Conservation (phyloP, 1,140 invertebrate genomes). For the Lasioglossum baleicum region DNA sequence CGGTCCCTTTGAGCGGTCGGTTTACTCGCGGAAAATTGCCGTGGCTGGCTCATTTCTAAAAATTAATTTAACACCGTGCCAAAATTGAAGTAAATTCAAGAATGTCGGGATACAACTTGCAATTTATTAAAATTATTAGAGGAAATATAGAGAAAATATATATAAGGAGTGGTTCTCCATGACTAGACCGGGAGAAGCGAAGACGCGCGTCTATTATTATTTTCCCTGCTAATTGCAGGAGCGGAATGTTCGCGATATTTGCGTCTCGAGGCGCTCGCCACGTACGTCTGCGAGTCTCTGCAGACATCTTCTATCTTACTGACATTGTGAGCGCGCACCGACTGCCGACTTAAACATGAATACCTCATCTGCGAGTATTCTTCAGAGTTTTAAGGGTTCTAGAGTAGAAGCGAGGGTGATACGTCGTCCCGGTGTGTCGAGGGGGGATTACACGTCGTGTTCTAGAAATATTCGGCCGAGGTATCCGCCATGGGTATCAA, state of each 20-base stretch:
- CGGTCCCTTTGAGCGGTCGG: no score
- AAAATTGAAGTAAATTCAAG: no score
- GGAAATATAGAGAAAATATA: no score
- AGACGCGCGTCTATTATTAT: no score
- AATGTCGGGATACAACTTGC: no score
- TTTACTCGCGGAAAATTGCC: no score
- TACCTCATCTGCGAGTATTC: constrained; percentile 13
- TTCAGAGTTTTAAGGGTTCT: constrained; percentile 6
- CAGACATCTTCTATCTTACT: background rate
- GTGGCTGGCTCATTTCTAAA: no score
- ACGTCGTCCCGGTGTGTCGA: background rate
- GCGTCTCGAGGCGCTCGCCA: background rate
- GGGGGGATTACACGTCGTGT: background rate
- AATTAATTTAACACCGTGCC: no score
- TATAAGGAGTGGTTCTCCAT: no score
- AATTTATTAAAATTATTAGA: no score
- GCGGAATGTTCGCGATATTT: background rate
- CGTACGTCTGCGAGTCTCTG: background rate
- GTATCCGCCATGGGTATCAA: background rate
- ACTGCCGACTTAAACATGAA: constrained; percentile 4
- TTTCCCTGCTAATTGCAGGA: background rate
- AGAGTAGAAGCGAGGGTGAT: background rate
- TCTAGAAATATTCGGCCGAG: background rate
- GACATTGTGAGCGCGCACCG: background rate
- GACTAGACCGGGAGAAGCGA: no score